phyloP scores from a whole-genome alignment of 2,888 invertebrate genomes.

The Catocala fraxini region DNA sequence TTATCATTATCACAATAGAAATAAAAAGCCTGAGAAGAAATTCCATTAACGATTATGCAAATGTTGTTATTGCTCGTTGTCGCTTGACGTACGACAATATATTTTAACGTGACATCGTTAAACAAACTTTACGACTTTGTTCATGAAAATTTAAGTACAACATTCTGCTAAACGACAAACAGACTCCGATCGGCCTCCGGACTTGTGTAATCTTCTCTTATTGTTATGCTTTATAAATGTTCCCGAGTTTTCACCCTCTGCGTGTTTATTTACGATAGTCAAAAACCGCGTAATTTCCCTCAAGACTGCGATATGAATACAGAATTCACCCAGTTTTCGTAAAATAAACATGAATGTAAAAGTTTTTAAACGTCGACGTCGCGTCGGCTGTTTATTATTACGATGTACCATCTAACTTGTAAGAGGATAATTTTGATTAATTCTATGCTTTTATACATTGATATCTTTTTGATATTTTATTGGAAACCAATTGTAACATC shows the following conservation, averaged over 20 bases:
- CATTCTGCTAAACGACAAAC: conserved; percentile 61
- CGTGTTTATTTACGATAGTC: conserved; percentile 39
- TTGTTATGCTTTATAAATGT: conserved; percentile 51
- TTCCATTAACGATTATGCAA: conserved; percentile 50
- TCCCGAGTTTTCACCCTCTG: conserved; percentile 32
- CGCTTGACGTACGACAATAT: conserved; percentile 58
- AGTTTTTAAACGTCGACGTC: neutral
- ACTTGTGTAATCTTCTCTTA: conserved; percentile 53
- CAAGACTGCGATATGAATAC: conserved; percentile 15
- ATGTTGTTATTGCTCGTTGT: conserved; percentile 57
- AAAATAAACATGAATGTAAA: neutral
- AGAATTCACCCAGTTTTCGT: neutral
- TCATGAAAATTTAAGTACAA: conserved; percentile 64
- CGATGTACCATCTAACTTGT: too few species aligned
- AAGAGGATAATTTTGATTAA: too few species aligned
- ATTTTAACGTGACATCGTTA: conserved; percentile 62
- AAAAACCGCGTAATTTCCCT: conserved; percentile 35
- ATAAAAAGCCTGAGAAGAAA: conserved; percentile 26
- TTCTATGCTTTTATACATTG: too few species aligned
- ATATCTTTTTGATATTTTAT: too few species aligned
- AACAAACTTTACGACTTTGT: conserved; percentile 63
- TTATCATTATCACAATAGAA: neutral
- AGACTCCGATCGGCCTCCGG: conserved; percentile 46
- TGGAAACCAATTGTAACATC: too few species aligned
- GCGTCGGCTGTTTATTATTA: neutral